Conservation (phyloP, 2,797 vertebrate genomes). For the Esox masquinongy region DNA sequence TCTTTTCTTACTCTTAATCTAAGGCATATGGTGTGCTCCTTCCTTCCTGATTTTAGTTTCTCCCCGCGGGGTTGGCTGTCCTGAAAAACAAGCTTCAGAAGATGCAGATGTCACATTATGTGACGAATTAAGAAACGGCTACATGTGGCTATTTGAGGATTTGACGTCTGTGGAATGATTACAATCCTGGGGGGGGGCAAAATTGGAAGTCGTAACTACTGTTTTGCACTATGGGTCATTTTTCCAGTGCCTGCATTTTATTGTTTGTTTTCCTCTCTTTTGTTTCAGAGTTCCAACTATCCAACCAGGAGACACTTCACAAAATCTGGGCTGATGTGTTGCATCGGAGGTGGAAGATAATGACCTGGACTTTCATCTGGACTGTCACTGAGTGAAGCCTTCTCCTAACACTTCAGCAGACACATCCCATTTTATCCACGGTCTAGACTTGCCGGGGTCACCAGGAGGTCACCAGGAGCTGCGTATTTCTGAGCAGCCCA, state of each 20-base stretch:
- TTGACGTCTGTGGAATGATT: conserved; percentile 19
- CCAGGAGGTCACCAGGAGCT: background rate
- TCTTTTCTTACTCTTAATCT: conserved; percentile 40
- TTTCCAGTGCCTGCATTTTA: background rate
- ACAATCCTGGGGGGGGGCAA: background rate
- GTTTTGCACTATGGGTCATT: conserved; percentile 1
- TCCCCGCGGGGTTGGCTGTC: conserved; percentile 53
- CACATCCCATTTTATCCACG: conserved; percentile 11
- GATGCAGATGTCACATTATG: conserved; percentile 62
- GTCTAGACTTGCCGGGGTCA: conserved; percentile 9
- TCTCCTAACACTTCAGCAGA: conserved; percentile 10
- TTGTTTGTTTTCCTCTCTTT: conserved; percentile 20
- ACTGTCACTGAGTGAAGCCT: conserved; percentile 12
- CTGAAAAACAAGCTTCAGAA: conserved; percentile 65
- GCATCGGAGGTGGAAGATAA: background rate
- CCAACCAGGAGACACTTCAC: conserved; percentile 7
- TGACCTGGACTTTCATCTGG: conserved; percentile 4
- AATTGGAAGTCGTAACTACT: background rate
- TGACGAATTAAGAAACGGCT: conserved; percentile 35
- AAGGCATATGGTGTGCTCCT: conserved; percentile 57
- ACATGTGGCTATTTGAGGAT: conserved; percentile 27
- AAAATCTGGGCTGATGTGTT: conserved; percentile 10
- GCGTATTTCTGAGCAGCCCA: background rate
- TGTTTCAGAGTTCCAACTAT: conserved; percentile 47
- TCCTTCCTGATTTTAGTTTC: conserved; percentile 55